Conservation (phyloP, 2,113 vertebrate species). For the Salvelinus fontinalis region DNA sequence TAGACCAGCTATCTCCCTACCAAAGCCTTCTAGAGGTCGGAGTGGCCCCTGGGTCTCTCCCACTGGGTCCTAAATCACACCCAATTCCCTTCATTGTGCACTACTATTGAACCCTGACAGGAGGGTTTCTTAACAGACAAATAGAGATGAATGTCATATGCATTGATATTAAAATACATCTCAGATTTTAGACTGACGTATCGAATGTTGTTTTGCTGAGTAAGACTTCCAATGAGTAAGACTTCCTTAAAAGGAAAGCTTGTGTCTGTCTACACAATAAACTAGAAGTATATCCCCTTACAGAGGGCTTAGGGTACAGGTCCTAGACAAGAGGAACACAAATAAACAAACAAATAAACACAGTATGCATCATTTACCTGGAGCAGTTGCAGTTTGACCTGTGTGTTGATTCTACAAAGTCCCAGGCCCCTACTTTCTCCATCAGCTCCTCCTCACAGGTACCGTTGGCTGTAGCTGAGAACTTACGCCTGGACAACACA, state of each 20-base stretch:
- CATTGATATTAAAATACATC: background rate
- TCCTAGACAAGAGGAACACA: too few relatives aligned
- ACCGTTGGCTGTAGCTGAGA: slow-evolving; percentile 85
- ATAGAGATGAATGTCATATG: background rate
- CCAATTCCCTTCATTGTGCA: slow-evolving; percentile 17
- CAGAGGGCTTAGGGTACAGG: background rate
- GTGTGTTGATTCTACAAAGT: slow-evolving; percentile 92
- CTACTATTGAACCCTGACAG: background rate
- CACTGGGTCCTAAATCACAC: background rate
- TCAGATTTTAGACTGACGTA: background rate
- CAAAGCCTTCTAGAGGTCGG: slow-evolving; percentile 25
- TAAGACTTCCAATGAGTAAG: background rate
- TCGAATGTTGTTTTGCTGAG: background rate
- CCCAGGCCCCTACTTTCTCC: slow-evolving; percentile 87
- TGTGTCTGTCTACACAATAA: background rate
- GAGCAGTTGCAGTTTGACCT: slow-evolving; percentile 92
- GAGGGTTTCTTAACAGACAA: background rate
- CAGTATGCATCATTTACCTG: slow-evolving; percentile 72
- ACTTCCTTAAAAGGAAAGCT: too few relatives aligned
- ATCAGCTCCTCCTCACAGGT: slow-evolving; percentile 84
- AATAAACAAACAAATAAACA: background rate
- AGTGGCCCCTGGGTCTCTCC: slow-evolving; percentile 5
- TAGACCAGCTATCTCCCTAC: background rate
- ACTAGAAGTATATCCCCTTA: background rate
- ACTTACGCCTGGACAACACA: slow-evolving; percentile 82